Base-by-base conservation (phyloP, 2,113 vertebrate genomes). In the Cinclus mexicanus region DNA sequence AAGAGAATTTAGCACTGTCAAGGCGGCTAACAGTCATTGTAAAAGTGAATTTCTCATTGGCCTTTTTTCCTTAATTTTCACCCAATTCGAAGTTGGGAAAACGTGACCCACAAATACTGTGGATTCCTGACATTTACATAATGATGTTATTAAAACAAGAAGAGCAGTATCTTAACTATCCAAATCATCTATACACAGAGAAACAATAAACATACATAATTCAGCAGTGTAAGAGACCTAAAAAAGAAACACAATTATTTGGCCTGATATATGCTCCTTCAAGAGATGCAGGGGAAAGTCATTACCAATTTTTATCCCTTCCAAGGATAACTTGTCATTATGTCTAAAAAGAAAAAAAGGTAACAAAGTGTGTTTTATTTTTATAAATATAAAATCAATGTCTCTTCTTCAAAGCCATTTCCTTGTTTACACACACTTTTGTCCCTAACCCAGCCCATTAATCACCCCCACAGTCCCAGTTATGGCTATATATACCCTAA, bases 381-480 rank as follows among this genome's bases (percentile, higher is more conserved):
- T 91, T 81, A 35, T 78, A 88, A 91, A 80, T 86, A 67, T 8
- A 94, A 95, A 95, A 96, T 94, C 92, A 67, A 90, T 90, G 79
- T 90, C 49, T 86, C 82, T 72, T 75, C 78, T 95, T 83, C 50
- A 59, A 87, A 96, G 47, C 68, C 75, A 94, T 88, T 85, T 97
- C 89, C 85, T 92, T 96, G 47, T 77, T 85, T 91, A 44, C 25
- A 81, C 22, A 52, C 37, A 53, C 47, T 87, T 49, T 31, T 35
- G 14, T 80, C 87, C 72, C 83, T 87, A 92, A 67, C 39, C 49
- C 83, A 81, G 55, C 9, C 56, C 90, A 95, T 90, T 77, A 75
- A 80, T 75, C 82, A 78, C 20, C 84, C 56, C 64, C 71, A 35
- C 47, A 68, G 71, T 17, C 60, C 71, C 84, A 64, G 60, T 70